Evolutionary conservation across 2,797 vertebrate genomes (phyloP).

Genomic region (Synaphobranchus kaupii): DNA sequence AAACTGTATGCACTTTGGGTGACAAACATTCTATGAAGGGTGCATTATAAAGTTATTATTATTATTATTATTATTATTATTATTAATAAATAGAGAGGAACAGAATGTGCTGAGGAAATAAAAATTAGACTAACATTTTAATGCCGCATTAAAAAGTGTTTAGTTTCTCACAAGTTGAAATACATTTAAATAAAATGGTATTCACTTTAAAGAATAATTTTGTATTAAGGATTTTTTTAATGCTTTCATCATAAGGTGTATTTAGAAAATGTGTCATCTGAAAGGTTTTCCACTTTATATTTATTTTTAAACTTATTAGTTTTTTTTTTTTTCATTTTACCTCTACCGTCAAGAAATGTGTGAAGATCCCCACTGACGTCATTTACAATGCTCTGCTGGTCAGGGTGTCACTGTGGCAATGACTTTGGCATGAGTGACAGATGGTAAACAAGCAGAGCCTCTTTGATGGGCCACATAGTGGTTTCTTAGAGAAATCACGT

Average conservation of each 20-base stretch:
- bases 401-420: slow-evolving; percentile 5
- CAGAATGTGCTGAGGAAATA: neutral
- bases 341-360: neutral
- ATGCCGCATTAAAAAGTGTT: neutral
- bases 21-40: too few relatives aligned
- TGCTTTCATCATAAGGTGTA: neutral
- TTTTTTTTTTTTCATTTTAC: neutral
- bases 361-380: neutral
- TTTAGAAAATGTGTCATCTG: neutral
- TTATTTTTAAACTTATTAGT: neutral
- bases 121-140: neutral
- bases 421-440: slow-evolving; percentile 45
- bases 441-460: slow-evolving; percentile 50
- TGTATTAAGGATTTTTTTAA: too few relatives aligned
- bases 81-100: neutral
- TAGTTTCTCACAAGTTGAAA: neutral
- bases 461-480: slow-evolving; percentile 42
- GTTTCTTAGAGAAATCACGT: slow-evolving; percentile 46
- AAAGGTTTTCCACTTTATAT: neutral
- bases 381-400: neutral
- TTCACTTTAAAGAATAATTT: neutral
- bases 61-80: neutral
- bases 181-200: neutral
- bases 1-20: too few relatives aligned
- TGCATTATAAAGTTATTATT: neutral